These are phyloP conservation scores for Alethe diademata DNA, from an alignment of 2,113 vertebrate species.

Conservation along the genomic window DNA sequence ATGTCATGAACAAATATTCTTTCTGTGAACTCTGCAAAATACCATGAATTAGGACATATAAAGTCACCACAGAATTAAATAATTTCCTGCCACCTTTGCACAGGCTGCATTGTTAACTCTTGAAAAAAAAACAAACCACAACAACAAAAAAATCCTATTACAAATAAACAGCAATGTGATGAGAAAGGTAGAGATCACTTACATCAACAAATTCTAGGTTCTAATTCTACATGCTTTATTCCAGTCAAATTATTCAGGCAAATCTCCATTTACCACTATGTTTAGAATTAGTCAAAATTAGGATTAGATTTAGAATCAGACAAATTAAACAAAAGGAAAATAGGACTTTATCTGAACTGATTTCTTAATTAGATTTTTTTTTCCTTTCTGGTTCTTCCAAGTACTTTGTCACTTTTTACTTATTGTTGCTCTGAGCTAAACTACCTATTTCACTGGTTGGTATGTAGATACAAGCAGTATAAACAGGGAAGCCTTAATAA, in stretches of 20 bases:
- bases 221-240: background rate
- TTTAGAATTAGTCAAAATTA: too few relatives aligned
- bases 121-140: background rate
- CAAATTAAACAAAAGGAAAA: background rate
- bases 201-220: background rate
- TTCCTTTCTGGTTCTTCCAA: background rate
- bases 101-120: background rate
- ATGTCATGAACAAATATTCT: background rate
- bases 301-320: background rate
- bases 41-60: background rate
- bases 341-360: background rate
- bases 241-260: background rate
- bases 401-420: background rate
- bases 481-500: background rate
- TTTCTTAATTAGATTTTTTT: background rate
- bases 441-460: background rate
- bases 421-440: background rate
- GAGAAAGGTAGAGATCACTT: background rate
- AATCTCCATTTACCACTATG: background rate
- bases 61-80: background rate
- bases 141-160: background rate
- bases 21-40: background rate
- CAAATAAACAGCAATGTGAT: background rate
- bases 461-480: background rate
- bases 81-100: background rate